Percentiles rank a stretch among this genome's conserved stretches.
These are phyloP conservation scores for Esperia sulphurella DNA, from an alignment of 2,888 invertebrate species.

Conservation along the genomic window DNA sequence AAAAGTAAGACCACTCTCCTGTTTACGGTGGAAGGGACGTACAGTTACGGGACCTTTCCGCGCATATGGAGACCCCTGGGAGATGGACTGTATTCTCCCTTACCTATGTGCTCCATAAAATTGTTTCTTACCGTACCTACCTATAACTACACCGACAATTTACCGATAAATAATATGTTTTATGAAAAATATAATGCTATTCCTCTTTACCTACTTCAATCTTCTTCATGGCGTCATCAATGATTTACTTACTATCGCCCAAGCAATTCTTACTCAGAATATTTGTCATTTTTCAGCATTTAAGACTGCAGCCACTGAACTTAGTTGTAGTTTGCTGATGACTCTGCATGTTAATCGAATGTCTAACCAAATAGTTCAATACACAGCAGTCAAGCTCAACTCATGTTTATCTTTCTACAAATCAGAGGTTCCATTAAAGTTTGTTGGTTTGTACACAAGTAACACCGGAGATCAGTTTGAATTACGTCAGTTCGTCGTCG, in stretches of 20 bases:
- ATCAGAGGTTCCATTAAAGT: conserved; percentile 53
- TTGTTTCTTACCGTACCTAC: conserved; percentile 7
- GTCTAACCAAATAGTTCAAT: conserved; percentile 23
- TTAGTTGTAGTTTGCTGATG: background rate
- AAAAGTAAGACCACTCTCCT: conserved; percentile 51
- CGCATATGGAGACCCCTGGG: conserved; percentile 27
- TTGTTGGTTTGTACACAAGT: conserved; percentile 44
- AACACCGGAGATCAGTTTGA: conserved; percentile 22
- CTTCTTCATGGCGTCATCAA: too few relatives aligned
- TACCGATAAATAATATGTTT: background rate
- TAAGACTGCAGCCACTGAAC: too few relatives aligned
- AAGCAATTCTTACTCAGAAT: too few relatives aligned
- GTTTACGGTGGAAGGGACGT: conserved; percentile 46
- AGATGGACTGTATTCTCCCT: conserved; percentile 21
- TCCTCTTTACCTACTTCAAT: too few relatives aligned
- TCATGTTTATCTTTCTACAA: conserved; percentile 39
- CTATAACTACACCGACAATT: background rate
- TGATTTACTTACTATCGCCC: too few relatives aligned
- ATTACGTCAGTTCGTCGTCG: conserved; percentile 29
- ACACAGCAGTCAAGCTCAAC: conserved; percentile 18
- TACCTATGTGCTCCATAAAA: conserved; percentile 15
- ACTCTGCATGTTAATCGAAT: conserved; percentile 1
- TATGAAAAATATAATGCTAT: too few relatives aligned
- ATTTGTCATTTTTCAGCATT: too few relatives aligned
- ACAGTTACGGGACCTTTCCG: conserved; percentile 28